Base-by-base conservation (phyloP, 2,888 invertebrate species). In the Dynastes maya region DNA sequence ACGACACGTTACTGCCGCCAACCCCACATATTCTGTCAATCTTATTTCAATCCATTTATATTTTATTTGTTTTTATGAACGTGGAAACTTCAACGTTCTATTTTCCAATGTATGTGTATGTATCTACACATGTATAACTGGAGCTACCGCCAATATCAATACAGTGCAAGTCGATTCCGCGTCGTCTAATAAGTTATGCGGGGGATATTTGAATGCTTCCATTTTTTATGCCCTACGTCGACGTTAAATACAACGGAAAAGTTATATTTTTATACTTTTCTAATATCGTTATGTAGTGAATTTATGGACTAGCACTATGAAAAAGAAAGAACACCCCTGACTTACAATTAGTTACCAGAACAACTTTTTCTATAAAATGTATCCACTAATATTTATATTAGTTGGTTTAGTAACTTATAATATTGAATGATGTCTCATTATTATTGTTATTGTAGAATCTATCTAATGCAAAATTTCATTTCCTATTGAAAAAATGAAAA, bases 1-100 rank as follows among this genome's bases (percentile, higher is more conserved):
- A 84, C 84, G 82, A 82, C 80, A 81, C 78, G 78, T 80, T 81
- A 81, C 81, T 65, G 76, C 80, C 80, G 74, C 61, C 78, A 64
- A 79, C 77, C 64, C 80, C 80, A 76, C 72, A 79, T 72, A 65
- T 78, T 76, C 80, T 80, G 81, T 81, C 82, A 81, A 79, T 83
- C 82, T 80, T 82, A 80, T 82, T 76, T 78, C 80, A 79, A 79
- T 79, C 77, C 65, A 70, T 79, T 82, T 78, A 76, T 77, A 78
- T 78, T 80, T 79, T 63, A 76, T 80, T 80, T 78, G 70, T 51
- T 77, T 77, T 77, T 77, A 77, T 77, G 71, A 70, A 58, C 40
- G 45, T 49, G 49, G 61, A 77, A 58, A 72, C 40, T 72, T 58
- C 72, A 40, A 13, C 55, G 32, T 58, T 55, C 13, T n/a, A 71